Evolutionary conservation across 2,113 vertebrate genomes (phyloP).

Genomic region (Aviceda subcristata): DNA sequence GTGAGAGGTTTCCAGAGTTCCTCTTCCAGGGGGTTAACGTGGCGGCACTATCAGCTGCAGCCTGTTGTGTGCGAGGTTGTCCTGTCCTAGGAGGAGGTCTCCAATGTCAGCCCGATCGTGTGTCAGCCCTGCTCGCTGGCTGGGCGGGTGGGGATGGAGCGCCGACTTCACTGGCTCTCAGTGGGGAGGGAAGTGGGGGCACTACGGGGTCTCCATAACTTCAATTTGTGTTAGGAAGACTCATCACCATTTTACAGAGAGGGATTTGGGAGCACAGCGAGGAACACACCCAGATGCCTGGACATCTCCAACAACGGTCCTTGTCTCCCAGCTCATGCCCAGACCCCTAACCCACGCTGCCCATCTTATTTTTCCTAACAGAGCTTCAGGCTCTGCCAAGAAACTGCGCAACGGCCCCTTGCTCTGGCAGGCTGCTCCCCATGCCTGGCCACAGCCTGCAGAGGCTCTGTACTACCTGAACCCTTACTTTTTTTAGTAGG

Average conservation of each 20-base stretch:
- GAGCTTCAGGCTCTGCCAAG: neutral
- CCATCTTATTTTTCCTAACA: neutral
- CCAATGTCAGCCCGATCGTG: neutral
- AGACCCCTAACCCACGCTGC: fast-evolving
- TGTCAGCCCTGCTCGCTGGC: neutral
- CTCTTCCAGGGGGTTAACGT: neutral
- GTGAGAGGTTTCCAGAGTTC: neutral
- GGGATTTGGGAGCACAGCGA: neutral
- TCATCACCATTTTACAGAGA: neutral
- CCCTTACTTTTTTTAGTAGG: neutral
- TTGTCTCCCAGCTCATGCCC: neutral
- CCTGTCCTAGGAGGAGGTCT: neutral
- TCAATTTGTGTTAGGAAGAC: neutral
- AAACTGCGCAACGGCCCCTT: neutral
- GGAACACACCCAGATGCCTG: neutral
- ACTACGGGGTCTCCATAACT: fast-evolving
- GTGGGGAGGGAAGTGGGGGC: neutral
- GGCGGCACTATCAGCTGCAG: neutral
- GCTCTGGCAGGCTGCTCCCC: neutral
- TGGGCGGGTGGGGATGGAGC: neutral
- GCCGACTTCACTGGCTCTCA: neutral
- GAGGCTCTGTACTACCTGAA: neutral
- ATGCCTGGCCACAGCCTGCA: neutral
- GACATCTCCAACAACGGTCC: neutral
- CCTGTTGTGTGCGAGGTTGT: neutral